These are phyloP conservation scores for Sarcophaga peregrina DNA, from an alignment of 1,140 invertebrate genomes.

Conservation along the genomic window DNA sequence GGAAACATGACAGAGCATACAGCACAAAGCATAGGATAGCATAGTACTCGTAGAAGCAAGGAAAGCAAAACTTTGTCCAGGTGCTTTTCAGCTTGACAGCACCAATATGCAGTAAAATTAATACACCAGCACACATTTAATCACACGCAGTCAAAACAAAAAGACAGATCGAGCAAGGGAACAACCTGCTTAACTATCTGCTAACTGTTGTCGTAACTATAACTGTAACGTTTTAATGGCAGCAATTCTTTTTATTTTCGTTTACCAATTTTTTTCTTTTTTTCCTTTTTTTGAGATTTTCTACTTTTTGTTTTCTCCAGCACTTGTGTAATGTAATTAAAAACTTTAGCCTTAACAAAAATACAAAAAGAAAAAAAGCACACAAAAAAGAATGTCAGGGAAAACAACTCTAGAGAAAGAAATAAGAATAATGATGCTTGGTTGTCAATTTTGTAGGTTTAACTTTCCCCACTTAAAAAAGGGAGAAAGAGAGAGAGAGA, in stretches of 20 bases:
- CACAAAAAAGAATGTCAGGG: neutral
- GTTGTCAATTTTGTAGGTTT: constrained; percentile 17
- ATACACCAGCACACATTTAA: neutral
- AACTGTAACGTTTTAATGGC: constrained; percentile 35
- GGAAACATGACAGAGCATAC: too few species aligned
- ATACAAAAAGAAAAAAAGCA: neutral
- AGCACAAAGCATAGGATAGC: neutral
- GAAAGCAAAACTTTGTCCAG: constrained; percentile 31
- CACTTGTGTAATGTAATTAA: constrained; percentile 37
- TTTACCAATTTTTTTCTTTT: neutral
- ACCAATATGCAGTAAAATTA: neutral
- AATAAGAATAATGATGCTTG: constrained; percentile 25
- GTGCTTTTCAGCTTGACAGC: constrained; percentile 15
- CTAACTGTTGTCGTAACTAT: neutral
- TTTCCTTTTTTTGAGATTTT: neutral
- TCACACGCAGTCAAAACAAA: neutral
- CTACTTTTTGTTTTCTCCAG: neutral
- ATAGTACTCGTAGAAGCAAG: neutral
- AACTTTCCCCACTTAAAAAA: neutral
- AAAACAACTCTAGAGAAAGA: neutral
- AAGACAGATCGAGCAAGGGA: neutral
- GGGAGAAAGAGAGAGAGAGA: too few species aligned
- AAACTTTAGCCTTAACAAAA: constrained; percentile 28
- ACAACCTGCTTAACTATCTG: constrained; percentile 34
- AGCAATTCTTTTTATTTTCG: constrained; percentile 9